Evolutionary conservation across 1,140 invertebrate genomes (phyloP).

Genomic region (Drosophila rhopaloa): DNA sequence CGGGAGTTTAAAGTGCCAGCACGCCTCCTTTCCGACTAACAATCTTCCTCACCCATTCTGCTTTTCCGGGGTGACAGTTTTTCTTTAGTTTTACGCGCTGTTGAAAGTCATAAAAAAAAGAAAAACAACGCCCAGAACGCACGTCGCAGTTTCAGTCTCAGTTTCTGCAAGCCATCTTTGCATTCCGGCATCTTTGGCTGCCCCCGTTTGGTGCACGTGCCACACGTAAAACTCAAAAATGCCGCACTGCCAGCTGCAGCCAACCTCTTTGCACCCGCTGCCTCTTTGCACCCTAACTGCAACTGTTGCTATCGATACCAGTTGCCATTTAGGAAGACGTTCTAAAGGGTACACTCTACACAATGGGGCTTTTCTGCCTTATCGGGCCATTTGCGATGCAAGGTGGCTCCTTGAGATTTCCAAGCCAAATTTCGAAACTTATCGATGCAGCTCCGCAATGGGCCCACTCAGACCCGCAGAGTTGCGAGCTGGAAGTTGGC

Average conservation of each 20-base stretch:
- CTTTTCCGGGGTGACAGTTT: conserved; percentile 52
- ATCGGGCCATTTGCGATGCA: conserved; percentile 4
- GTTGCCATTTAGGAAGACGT: conserved; percentile 2
- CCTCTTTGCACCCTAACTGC: conserved; percentile 14
- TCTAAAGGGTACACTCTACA: conserved; percentile 3
- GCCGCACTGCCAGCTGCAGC: conserved; percentile 61
- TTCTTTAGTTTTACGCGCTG: conserved; percentile 60
- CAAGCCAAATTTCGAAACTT: conserved; percentile 12
- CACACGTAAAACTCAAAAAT: conserved; percentile 72
- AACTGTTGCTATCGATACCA: conserved; percentile 67
- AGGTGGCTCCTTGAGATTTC: conserved; percentile 22
- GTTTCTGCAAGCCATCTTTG: conserved; percentile 24
- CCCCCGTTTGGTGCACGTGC: conserved; percentile 46
- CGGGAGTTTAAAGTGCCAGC: conserved; percentile 38
- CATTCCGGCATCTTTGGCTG: conserved; percentile 23
- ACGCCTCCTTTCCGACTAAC: neutral
- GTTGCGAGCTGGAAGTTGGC: neutral
- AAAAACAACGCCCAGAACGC: conserved; percentile 30
- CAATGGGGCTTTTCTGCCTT: neutral
- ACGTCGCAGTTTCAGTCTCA: conserved; percentile 9
- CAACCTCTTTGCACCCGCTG: conserved; percentile 26
- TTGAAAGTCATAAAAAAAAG: conserved; percentile 57
- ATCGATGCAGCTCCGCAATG: neutral
- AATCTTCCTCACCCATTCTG: neutral
- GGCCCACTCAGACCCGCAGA: neutral